A percentile compares a stretch with the other conserved stretches of the same genome.
Conservation (phyloP, 2,888 invertebrate species). For the Campoplex nolae region DNA sequence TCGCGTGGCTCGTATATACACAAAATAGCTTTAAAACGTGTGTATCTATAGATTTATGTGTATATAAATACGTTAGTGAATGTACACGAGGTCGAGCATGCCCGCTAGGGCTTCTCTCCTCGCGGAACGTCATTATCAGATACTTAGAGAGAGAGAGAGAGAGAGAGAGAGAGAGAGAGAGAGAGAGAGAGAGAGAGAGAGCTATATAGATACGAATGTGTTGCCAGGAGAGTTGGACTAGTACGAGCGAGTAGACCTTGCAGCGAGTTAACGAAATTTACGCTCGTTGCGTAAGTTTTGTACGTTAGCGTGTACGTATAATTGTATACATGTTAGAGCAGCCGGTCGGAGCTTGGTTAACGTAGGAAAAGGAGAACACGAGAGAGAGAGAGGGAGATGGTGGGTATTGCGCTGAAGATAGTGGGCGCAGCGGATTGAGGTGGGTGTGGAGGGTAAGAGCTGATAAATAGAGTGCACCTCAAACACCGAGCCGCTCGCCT, state of each 20-base stretch:
- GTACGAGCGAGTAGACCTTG: slow-evolving; percentile 61
- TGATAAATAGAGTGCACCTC: slow-evolving; percentile 56
- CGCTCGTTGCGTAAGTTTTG: slow-evolving; percentile 66
- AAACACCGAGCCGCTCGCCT: not conserved
- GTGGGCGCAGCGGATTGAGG: slow-evolving; percentile 55
- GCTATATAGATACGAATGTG: slow-evolving; percentile 26
- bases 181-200: not conserved
- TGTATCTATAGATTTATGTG: not conserved
- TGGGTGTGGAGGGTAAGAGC: slow-evolving; percentile 61
- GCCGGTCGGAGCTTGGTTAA: not conserved
- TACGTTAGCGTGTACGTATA: not conserved
- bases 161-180: too few relatives aligned
- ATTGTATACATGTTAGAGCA: slow-evolving; percentile 7
- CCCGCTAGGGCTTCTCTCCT: slow-evolving; percentile 62
- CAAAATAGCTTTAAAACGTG: slow-evolving; percentile 51
- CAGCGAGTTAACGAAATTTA: slow-evolving; percentile 68
- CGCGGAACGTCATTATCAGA: slow-evolving; percentile 58
- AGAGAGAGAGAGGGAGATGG: slow-evolving; percentile 35
- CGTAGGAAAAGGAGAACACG: slow-evolving; percentile 52
- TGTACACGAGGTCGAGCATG: slow-evolving; percentile 52
- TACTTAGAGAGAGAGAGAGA: slow-evolving; percentile 32
- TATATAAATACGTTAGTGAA: slow-evolving; percentile 25
- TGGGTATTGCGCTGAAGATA: slow-evolving; percentile 58
- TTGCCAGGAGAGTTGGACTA: slow-evolving; percentile 44
- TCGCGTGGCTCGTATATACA: slow-evolving; percentile 52